Percentiles rank a stretch among this genome's conserved stretches.
These are phyloP conservation scores for Uria aalge DNA, from an alignment of 2,113 vertebrate genomes.

Conservation along the genomic window DNA sequence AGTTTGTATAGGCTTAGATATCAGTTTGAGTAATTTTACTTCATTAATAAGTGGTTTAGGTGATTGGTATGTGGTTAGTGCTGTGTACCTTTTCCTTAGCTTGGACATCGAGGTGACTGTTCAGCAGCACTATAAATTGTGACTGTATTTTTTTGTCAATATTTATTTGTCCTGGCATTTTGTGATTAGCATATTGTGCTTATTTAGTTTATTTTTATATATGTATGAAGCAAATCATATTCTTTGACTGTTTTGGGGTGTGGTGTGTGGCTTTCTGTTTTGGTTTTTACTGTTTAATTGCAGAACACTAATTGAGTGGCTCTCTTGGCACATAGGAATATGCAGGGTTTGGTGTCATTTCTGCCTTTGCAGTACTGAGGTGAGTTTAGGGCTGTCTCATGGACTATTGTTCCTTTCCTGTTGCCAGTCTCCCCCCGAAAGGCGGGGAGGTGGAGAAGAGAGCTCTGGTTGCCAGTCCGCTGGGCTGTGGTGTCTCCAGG, in stretches of 20 bases:
- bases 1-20: background rate
- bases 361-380: background rate
- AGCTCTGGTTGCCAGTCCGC: background rate
- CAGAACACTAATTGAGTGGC: background rate
- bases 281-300: background rate
- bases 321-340: background rate
- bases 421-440: background rate
- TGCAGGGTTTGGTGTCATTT: background rate
- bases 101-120: background rate
- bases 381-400: background rate
- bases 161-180: background rate
- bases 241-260: background rate
- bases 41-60: background rate
- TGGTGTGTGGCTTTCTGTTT: background rate
- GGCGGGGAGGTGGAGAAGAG: background rate
- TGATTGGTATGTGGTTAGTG: background rate
- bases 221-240: background rate
- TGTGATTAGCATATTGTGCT: background rate
- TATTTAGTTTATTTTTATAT: background rate
- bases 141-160: background rate
- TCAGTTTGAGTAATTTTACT: background rate
- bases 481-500: background rate
- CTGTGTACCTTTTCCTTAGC: background rate
- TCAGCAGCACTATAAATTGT: background rate
- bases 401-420: background rate